Evolutionary conservation across 2,888 invertebrate species (phyloP), one percentile per base, ranked within the genome.

Genomic region (Pristionchus entomophagus): DNA sequence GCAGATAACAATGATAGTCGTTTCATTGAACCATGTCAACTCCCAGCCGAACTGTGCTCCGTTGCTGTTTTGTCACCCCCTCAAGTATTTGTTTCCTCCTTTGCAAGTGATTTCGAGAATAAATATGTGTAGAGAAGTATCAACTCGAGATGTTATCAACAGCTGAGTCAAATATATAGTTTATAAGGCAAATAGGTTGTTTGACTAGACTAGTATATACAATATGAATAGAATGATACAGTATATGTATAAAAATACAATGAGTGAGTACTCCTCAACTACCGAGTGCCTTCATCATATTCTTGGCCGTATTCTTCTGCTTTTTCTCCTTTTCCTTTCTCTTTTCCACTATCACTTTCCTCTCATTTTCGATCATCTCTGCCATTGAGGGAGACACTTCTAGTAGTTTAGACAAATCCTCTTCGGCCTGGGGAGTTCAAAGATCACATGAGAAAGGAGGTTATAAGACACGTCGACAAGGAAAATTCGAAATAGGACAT

Each of bases 331-430:
- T 89, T 59, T 90, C 89, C 14, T 86, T 86, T 14, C 89, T 80
- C 81, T 88, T 89, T 51, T 86, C 83, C 0, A 86, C 59, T 10
- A 92, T 83, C 32, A 88, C 65, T 62, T 86, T 86, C 84, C 86
- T 86, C 62, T 91, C 91, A 19, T 86, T 80, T 41, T 88, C 85
- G 19, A 91, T 89, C 29, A 91, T 78, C n/a, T 80, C 77, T 59
- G 85, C 87, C 14, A 87, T 77, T 2, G 86, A 81, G 0, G 92
- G 91, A 83, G 91, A 86, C 26, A 86, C 73, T 77, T 88, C 87
- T 22, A 87, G 73, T n/a, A 92, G 88, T n/a, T 69, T 82, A 19
- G 86, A 86, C n/a, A 92, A 86, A 85, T 92, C 92, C 19, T 84
- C 85, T 81, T 92, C 91, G 17, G 92, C 92, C 91, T 91, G 53